phyloP scores from a whole-genome alignment of 2,113 vertebrate species.

The Lanius collurio region DNA sequence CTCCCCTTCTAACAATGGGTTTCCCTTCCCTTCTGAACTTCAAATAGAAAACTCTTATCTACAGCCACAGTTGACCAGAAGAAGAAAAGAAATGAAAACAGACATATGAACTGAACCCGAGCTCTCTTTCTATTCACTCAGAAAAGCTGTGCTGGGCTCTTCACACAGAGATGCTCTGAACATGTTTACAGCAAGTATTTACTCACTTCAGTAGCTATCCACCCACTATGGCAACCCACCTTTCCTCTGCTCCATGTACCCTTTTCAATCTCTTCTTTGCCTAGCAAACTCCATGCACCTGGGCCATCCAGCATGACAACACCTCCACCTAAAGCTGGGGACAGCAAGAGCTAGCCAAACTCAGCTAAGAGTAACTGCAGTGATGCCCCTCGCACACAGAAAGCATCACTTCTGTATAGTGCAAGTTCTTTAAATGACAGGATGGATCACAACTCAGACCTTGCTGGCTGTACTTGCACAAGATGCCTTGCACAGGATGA shows the following conservation, averaged over 20 bases:
- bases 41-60: conserved; percentile 73
- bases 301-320: not conserved
- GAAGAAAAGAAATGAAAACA: conserved; percentile 71
- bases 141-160: conserved; percentile 57
- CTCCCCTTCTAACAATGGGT: conserved; percentile 71
- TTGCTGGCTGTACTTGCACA: not conserved
- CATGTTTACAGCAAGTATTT: conserved; percentile 59
- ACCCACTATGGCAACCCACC: not conserved
- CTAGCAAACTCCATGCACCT: not conserved
- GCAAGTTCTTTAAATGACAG: not conserved
- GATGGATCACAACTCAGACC: not conserved
- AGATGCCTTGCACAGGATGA: not conserved
- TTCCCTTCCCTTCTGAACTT: conserved; percentile 74
- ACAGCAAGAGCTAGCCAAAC: not conserved
- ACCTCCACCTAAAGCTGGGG: not conserved
- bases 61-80: conserved; percentile 71
- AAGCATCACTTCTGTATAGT: not conserved
- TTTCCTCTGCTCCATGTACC: not conserved
- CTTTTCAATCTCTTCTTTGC: not conserved
- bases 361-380: not conserved
- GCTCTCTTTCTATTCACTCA: conserved; percentile 59
- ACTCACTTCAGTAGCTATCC: conserved; percentile 21
- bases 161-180: conserved; percentile 44
- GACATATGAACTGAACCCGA: conserved; percentile 41
- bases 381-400: not conserved